Conservation (phyloP, 2,113 vertebrate genomes). For the Electrona antarctica region DNA sequence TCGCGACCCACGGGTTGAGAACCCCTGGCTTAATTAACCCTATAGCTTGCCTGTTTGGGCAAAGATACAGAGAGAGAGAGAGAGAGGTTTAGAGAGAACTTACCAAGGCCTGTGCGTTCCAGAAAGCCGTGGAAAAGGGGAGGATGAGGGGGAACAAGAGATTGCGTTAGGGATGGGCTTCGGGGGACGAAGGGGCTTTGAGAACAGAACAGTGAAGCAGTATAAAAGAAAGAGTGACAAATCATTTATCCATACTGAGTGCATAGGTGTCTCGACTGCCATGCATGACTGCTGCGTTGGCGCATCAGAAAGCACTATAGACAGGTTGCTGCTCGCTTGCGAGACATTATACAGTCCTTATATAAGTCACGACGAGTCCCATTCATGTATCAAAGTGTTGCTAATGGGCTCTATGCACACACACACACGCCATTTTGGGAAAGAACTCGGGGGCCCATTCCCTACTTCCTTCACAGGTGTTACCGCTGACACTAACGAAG, state of each 20-base stretch:
- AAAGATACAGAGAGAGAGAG: neutral
- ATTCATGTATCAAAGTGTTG: constrained; percentile 75
- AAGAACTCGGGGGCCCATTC: too few species aligned
- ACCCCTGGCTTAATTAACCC: too few species aligned
- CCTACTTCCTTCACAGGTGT: too few species aligned
- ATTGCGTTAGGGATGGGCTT: constrained; percentile 52
- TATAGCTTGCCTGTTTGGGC: too few species aligned
- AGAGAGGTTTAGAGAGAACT: constrained; percentile 33
- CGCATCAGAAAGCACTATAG: constrained; percentile 46
- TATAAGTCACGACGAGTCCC: constrained; percentile 58
- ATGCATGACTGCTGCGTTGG: constrained; percentile 76
- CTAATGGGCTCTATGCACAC: constrained; percentile 18
- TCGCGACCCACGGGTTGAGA: too few species aligned
- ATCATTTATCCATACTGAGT: constrained; percentile 59
- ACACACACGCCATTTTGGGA: too few species aligned
- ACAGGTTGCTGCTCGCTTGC: constrained; percentile 57
- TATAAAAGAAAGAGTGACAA: constrained; percentile 24
- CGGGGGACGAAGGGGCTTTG: constrained; percentile 20
- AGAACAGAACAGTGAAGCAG: constrained; percentile 51
- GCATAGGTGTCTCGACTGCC: constrained; percentile 69
- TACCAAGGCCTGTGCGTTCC: constrained; percentile 77
- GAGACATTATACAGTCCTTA: constrained; percentile 60
- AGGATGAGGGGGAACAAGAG: constrained; percentile 49
- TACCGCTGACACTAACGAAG: too few species aligned
- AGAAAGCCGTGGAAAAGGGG: constrained; percentile 23